Base-by-base conservation (phyloP, 2,113 vertebrate genomes). In the Gavialis gangeticus region DNA sequence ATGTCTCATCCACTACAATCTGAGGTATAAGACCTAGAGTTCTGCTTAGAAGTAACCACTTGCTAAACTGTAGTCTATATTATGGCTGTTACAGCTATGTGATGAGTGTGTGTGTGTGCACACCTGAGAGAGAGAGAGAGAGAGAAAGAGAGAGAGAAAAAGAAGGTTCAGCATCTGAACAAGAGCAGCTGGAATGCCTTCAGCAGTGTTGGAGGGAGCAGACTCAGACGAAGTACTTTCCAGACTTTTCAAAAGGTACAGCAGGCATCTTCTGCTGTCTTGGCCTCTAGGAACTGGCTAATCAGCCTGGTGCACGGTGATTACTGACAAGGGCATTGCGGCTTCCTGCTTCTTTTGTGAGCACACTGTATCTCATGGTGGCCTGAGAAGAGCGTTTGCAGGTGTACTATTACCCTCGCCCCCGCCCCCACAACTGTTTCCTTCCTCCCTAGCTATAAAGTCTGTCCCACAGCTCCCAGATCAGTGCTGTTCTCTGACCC, bases 21-120 rank as follows among this genome's bases (percentile, higher is more conserved):
- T 81, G 81, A 85, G 63, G 73, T 87, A 30, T 82, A 73, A 62
- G 66, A 79, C 81, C 60, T 82, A 2, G 3, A 93, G 63, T 80
- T 88, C 75, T 91, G 89, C 94, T 96, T 92, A 89, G 89, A 96
- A 88, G 63, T 91, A 96, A 94, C 24, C 54, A 85, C 79, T 87
- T 83, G 94, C 62, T 59, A 85, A 96, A 92, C 81, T 75, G 30
- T 90, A 91, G 54, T 6, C 69, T 88, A 22, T 67, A 46, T 84
- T 89, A 62, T 6, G 64, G 56, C 6, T 78, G 37, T 76, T 78
- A n/a, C 46, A 55, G 79, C 7, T 67, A 71, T 85, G 22, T 55
- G 30, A 54, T 3, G 8, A 4, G 13, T 73, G 9, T 78, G 30
- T n/a, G 30, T n/a, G 18, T 59, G 59, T 46, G 46, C 6, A 46